Percentiles rank a stretch among this genome's conserved stretches.
Evolutionary conservation across 1,140 invertebrate species (phyloP).

Genomic region (Drosophila ercepeae): DNA sequence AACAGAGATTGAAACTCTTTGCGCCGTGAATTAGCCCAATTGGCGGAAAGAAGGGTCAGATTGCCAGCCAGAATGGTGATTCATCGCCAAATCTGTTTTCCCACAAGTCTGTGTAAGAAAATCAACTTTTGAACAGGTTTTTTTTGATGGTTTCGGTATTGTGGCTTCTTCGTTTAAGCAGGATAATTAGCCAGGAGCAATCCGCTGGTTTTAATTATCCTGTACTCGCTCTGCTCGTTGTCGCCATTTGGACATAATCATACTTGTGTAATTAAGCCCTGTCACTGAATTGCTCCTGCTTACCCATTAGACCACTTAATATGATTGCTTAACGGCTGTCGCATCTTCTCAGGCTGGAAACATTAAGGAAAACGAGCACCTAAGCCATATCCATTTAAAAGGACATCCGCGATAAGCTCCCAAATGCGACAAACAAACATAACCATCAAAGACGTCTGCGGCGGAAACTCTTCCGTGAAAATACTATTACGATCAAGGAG

Average conservation of each 20-base stretch:
- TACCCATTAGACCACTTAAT: conserved; percentile 50
- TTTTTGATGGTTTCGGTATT: not conserved
- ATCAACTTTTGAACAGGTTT: not conserved
- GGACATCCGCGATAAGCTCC: conserved; percentile 27
- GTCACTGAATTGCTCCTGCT: conserved; percentile 7
- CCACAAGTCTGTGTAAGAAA: conserved; percentile 10
- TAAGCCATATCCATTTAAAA: conserved; percentile 42
- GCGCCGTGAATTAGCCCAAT: conserved; percentile 15
- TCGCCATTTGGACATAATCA: conserved; percentile 23
- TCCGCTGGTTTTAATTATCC: conserved; percentile 3
- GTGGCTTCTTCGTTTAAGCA: not conserved
- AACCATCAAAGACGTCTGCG: conserved; percentile 17
- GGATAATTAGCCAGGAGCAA: conserved; percentile 8
- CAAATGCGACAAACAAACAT: conserved; percentile 28
- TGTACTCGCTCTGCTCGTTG: not conserved
- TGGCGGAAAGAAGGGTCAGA: not conserved
- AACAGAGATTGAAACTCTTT: conserved; percentile 31
- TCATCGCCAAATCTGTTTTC: not conserved
- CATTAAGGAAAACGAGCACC: conserved; percentile 29
- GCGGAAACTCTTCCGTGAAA: not conserved
- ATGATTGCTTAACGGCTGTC: conserved; percentile 55
- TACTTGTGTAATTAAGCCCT: conserved; percentile 37
- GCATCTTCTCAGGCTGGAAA: conserved; percentile 4
- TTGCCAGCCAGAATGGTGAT: conserved; percentile 6
- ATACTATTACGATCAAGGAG: conserved; percentile 6